phyloP scores from a whole-genome alignment of 1,140 invertebrate species.

The Pantala flavescens region DNA sequence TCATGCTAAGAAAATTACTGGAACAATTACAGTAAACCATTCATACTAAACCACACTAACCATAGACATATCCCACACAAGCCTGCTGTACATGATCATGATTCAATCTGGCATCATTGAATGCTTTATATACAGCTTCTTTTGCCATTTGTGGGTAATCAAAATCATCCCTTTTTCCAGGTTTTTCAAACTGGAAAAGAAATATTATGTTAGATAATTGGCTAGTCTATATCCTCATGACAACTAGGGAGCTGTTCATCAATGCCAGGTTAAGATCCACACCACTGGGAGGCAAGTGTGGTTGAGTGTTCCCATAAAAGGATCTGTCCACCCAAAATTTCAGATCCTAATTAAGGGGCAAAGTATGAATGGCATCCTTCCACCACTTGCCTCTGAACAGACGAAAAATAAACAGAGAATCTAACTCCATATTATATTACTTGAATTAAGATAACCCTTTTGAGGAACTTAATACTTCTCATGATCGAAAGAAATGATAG shows the following conservation, averaged over 20 bases:
- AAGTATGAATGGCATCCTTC: not conserved
- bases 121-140: constrained; percentile 82
- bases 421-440: no score
- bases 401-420: no score
- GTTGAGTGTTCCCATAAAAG: not conserved
- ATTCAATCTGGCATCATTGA: constrained; percentile 73
- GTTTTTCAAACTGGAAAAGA: constrained; percentile 68
- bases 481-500: no score
- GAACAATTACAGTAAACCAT: constrained; percentile 13
- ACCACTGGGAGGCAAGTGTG: not conserved
- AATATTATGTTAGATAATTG: not conserved
- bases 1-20: not conserved
- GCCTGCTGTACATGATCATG: constrained; percentile 79
- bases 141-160: constrained; percentile 94
- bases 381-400: not conserved
- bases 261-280: no score
- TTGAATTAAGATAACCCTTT: no score
- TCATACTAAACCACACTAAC: constrained; percentile 33
- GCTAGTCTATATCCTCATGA: no score
- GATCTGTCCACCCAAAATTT: not conserved
- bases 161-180: constrained; percentile 61
- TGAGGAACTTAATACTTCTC: no score
- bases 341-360: not conserved
- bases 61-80: constrained; percentile 89
- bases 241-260: no score